Base-by-base conservation (phyloP, 2,113 vertebrate genomes). In the Crocuta crocuta region DNA sequence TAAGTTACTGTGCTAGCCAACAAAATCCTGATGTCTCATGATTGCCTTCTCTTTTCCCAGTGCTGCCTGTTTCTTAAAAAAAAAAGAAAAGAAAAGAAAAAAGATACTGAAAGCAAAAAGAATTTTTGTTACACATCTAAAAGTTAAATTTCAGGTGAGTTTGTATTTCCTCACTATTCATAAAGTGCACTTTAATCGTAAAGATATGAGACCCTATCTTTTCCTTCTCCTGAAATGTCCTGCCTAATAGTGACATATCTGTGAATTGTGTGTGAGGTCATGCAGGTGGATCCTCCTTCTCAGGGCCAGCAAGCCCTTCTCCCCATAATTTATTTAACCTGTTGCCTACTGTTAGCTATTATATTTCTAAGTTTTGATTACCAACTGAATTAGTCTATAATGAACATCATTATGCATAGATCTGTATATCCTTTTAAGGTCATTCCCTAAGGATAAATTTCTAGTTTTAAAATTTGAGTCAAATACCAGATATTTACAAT, bases 71-170 rank as follows among this genome's bases (percentile, higher is more conserved):
- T 17, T 65, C 7, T 79, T 58, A 24, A 74, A 45, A 45, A 74
- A 74, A 43, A 43, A 43, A 63, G 63, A 81, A 73, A 28, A 35
- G 58, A 39, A 39, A 39, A 39, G 39, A 81, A 81, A 73, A 28
- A 35, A 50, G 19, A 73, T 89, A 35, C 86, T 76, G 68, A 84
- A 58, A 83, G 45, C 66, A 87, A 45, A 53, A 90, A 90, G n/a
- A 90, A 70, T 45, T 79, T 74, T 74, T 95, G 93, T 74, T 74
- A 55, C 13, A 74, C 68, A 55, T 28, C 79, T 83, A n/a, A 16
- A 90, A 90, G 58, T 76, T 94, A 58, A 84, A 84, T 23, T 95
- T 43, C 79, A 66, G 58, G 55, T 95, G 70, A 95, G 78, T 84
- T 95, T 81, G 24, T 95, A 55, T 84, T 33, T 13, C n/a, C 45